Conservation (phyloP, 23 tunicate genomes). For the Ciona savignyi region DNA sequence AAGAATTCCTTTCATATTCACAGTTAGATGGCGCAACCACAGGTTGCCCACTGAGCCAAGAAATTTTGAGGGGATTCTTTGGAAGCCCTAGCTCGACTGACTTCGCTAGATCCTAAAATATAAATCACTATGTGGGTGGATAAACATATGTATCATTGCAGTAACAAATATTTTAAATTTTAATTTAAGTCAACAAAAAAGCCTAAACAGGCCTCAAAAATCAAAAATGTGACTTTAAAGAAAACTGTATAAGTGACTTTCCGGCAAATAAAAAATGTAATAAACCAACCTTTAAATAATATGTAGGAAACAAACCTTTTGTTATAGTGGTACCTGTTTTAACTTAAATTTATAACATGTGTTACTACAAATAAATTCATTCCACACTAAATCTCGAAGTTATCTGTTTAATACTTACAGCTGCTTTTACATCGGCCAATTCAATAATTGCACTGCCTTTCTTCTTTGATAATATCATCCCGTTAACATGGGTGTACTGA, state of each 20-base stretch:
- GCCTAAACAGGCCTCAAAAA: background rate
- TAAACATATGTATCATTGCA: too few species aligned
- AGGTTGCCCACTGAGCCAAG: slow-evolving; percentile 59
- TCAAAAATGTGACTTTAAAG: too few species aligned
- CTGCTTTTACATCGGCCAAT: slow-evolving; percentile 22
- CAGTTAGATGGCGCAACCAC: slow-evolving; percentile 9
- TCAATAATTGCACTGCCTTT: slow-evolving; percentile 61
- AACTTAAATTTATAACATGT: too few species aligned
- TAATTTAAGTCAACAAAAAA: too few species aligned
- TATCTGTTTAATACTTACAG: slow-evolving; percentile 24
- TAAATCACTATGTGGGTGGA: too few species aligned
- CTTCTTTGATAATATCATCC: slow-evolving; percentile 50
- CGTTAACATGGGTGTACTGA: slow-evolving; percentile 43
- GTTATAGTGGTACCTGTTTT: too few species aligned
- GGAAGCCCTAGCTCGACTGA: slow-evolving; percentile 47
- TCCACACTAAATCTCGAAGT: too few species aligned
- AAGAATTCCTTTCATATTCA: background rate
- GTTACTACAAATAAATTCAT: too few species aligned
- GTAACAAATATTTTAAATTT: too few species aligned
- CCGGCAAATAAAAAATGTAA: background rate
- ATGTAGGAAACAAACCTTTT: too few species aligned
- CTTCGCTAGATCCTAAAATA: slow-evolving; percentile 24
- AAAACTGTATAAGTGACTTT: background rate
- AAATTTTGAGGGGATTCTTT: slow-evolving; percentile 45
- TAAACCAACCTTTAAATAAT: too few species aligned